Conservation (phyloP, 2,797 vertebrate species). For the Phylloscopus collybita region DNA sequence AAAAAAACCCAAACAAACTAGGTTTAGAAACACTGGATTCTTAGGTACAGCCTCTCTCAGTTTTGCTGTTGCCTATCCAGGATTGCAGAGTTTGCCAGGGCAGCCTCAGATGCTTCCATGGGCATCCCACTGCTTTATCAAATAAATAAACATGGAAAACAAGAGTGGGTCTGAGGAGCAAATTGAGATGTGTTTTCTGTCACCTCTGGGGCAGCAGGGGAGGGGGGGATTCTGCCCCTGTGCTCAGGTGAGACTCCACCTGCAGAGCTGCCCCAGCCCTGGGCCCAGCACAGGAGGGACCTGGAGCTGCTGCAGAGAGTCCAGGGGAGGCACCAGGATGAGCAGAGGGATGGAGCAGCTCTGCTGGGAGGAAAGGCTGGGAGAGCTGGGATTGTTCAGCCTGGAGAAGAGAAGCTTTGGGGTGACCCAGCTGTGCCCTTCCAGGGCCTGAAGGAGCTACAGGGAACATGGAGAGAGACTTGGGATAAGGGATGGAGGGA, state of each 20-base stretch:
- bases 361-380: neutral
- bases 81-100: neutral
- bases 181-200: neutral
- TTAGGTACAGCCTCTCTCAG: neutral
- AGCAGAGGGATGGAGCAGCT: neutral
- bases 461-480: rapidly evolving
- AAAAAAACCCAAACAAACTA: neutral
- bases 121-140: neutral
- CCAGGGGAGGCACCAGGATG: neutral
- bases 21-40: neutral
- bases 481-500: neutral
- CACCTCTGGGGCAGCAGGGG: neutral
- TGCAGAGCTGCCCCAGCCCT: neutral
- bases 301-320: neutral
- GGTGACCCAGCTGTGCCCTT: neutral
- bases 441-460: rapidly evolving
- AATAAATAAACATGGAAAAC: neutral
- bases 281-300: neutral
- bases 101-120: neutral
- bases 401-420: neutral
- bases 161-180: neutral
- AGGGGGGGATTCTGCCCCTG: neutral
- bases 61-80: neutral
- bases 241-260: neutral
- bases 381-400: neutral